Percentiles rank a stretch among this genome's conserved stretches.
Evolutionary conservation across 2,113 vertebrate genomes (phyloP).

Genomic region (Crotalus helleri): DNA sequence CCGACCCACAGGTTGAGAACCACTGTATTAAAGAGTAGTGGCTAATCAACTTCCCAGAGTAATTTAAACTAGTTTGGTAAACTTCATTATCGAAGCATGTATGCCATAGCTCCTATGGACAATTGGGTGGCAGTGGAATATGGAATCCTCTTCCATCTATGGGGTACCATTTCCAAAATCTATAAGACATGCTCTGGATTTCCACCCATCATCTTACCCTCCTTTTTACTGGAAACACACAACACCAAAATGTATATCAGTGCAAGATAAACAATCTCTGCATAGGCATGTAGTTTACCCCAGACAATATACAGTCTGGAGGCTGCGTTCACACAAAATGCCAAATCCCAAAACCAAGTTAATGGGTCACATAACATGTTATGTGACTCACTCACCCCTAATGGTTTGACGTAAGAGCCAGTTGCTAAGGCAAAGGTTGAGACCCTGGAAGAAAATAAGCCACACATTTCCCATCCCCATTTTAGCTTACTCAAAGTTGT

Average conservation of each 20-base stretch:
- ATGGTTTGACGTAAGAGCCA: background rate
- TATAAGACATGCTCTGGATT: background rate
- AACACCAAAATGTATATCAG: background rate
- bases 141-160: background rate
- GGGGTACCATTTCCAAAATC: background rate
- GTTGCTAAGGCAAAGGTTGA: background rate
- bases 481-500: background rate
- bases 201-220: background rate
- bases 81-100: background rate
- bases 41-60: background rate
- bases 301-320: background rate
- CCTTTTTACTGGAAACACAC: background rate
- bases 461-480: background rate
- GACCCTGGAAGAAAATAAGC: background rate
- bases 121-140: too few relatives aligned
- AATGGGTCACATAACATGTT: background rate
- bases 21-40: background rate
- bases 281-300: background rate
- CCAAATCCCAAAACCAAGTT: background rate
- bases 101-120: background rate
- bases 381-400: background rate
- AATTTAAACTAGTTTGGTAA: background rate
- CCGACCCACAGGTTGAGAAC: too few relatives aligned
- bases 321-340: background rate
- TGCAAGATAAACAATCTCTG: background rate